Percentiles rank a stretch among this genome's conserved stretches.
Conservation (phyloP, 2,888 invertebrate species). For the Drosophila neonasuta region DNA sequence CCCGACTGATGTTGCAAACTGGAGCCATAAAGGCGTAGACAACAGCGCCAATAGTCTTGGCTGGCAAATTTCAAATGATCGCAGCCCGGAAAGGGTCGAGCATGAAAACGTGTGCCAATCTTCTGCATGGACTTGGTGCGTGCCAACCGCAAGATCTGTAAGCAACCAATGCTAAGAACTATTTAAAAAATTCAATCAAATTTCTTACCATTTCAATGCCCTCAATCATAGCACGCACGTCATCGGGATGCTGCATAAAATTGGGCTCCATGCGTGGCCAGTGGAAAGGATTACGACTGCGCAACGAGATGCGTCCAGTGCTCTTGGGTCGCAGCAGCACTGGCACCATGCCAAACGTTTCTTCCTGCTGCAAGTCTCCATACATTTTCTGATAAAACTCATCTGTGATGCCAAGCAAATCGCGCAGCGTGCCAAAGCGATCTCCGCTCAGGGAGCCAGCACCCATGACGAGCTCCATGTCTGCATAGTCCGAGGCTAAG, state of each 20-base stretch:
- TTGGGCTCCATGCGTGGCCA: constrained; percentile 91
- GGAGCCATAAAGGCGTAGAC: constrained; percentile 87
- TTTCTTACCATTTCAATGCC: constrained; percentile 87
- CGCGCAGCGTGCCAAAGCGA: constrained; percentile 86
- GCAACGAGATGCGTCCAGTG: constrained; percentile 87
- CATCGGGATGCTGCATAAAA: constrained; percentile 89
- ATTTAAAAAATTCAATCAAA: not conserved
- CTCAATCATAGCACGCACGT: constrained; percentile 88
- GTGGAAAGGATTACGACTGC: constrained; percentile 87
- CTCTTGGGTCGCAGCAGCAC: constrained; percentile 89
- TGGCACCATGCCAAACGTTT: constrained; percentile 88
- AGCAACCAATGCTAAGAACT: fast-evolving
- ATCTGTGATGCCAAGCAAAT: constrained; percentile 84
- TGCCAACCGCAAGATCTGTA: constrained; percentile 84
- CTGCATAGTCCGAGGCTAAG: constrained; percentile 84
- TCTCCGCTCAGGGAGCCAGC: constrained; percentile 90
- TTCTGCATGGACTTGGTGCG: constrained; percentile 84
- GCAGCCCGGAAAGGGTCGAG: constrained; percentile 87
- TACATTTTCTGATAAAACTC: constrained; percentile 82
- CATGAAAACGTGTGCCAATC: constrained; percentile 83
- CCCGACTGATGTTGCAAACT: constrained; percentile 88
- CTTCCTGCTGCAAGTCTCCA: constrained; percentile 75
- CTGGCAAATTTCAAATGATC: constrained; percentile 85
- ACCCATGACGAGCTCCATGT: constrained; percentile 91
- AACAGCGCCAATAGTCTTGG: constrained; percentile 89